Percentiles rank a stretch among this genome's conserved stretches.
Conservation (phyloP, 2,797 vertebrate genomes). For the Pogonophryne albipinna region DNA sequence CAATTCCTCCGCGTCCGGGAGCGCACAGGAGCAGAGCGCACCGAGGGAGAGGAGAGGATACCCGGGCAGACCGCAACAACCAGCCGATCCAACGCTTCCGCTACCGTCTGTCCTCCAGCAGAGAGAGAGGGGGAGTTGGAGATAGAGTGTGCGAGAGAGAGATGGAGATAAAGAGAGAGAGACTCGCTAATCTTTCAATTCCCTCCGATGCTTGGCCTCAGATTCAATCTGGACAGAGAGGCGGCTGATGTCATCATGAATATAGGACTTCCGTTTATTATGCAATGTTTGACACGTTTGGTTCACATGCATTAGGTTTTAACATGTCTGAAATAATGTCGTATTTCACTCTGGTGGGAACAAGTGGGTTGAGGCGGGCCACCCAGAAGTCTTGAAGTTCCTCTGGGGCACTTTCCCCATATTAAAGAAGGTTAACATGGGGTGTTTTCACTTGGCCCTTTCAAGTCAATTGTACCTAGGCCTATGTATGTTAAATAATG, state of each 20-base stretch:
- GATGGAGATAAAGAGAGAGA: conserved; percentile 19
- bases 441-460: no score
- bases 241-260: conserved; percentile 43
- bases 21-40: conserved; percentile 49
- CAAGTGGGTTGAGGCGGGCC: not conserved
- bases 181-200: conserved; percentile 68
- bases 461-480: no score
- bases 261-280: conserved; percentile 53
- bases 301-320: conserved; percentile 37
- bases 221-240: conserved; percentile 69
- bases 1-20: conserved; percentile 50
- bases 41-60: conserved; percentile 17
- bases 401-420: no score
- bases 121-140: not conserved
- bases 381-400: not conserved
- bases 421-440: no score
- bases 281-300: conserved; percentile 60
- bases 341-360: not conserved
- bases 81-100: conserved; percentile 47
- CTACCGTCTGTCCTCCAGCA: conserved; percentile 53
- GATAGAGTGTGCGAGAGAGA: not conserved
- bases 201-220: conserved; percentile 59
- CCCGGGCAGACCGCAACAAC: conserved; percentile 37
- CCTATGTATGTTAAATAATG: no score
- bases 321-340: conserved; percentile 14